Percentiles rank a stretch among this genome's conserved stretches.
These are phyloP conservation scores for Ceratosolen solmsi DNA, from an alignment of 1,140 invertebrate species.

Conservation along the genomic window DNA sequence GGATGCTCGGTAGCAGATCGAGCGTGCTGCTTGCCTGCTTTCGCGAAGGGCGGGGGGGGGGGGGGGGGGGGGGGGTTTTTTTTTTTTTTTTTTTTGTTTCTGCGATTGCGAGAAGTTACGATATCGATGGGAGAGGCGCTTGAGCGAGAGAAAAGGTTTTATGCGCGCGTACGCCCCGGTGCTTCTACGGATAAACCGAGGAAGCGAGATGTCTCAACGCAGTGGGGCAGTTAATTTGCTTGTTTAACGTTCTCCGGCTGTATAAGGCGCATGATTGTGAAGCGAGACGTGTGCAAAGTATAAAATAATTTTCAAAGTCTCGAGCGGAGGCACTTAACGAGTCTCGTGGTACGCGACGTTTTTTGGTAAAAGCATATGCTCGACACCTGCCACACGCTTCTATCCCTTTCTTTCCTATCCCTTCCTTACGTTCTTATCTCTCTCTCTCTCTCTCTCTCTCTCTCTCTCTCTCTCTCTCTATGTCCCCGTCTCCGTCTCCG, in stretches of 20 bases:
- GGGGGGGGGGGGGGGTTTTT: background rate
- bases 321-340: slow-evolving; percentile 39
- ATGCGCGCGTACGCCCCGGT: too few species aligned
- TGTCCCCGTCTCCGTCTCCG: background rate
- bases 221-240: slow-evolving; percentile 27
- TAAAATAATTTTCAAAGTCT: slow-evolving; percentile 39
- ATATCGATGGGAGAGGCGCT: too few species aligned
- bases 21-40: too few species aligned
- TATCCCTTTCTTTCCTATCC: too few species aligned
- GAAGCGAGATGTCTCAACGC: background rate
- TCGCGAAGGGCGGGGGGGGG: background rate
- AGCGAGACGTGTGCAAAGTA: slow-evolving; percentile 46
- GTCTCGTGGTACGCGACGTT: slow-evolving; percentile 44
- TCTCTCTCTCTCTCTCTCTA: background rate
- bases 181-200: too few species aligned
- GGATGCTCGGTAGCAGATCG: too few species aligned
- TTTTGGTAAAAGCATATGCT: slow-evolving; percentile 62
- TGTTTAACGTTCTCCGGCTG: slow-evolving; percentile 36
- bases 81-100: too few species aligned
- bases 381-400: slow-evolving; percentile 60
- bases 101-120: background rate
- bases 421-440: too few species aligned
- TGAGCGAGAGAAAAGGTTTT: too few species aligned
- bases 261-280: slow-evolving; percentile 8
- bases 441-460: background rate